A percentile compares a stretch with the other conserved stretches of the same genome.
Conservation (phyloP, 2,113 vertebrate genomes). For the Manacus vitellinus region DNA sequence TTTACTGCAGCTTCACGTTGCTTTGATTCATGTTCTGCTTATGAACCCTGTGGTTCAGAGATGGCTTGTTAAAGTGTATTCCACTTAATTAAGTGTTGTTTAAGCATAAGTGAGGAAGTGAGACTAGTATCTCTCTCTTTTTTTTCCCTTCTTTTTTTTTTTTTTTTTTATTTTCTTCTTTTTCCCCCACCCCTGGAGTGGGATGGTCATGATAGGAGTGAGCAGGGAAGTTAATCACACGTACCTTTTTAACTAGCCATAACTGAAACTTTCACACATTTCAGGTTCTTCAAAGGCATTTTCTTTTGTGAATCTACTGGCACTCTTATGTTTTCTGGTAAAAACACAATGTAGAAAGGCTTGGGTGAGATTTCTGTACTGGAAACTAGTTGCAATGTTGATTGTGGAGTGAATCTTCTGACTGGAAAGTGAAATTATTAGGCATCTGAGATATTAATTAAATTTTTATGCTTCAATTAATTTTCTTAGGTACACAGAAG, state of each 20-base stretch:
- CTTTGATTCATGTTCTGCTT: not conserved
- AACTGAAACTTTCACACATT: not conserved
- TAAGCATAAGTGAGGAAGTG: not conserved
- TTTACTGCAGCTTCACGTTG: not conserved
- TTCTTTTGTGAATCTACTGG: not conserved
- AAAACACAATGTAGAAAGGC: not conserved
- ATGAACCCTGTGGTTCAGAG: not conserved
- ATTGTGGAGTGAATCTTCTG: not conserved
- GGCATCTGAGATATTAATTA: not conserved
- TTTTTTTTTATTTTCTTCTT: too few relatives aligned
- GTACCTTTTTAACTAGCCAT: not conserved
- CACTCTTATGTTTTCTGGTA: not conserved
- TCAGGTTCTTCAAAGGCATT: not conserved
- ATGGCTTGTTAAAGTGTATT: not conserved
- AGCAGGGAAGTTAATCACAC: not conserved
- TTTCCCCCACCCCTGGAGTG: not conserved
- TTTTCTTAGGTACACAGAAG: not conserved
- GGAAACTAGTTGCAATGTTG: not conserved
- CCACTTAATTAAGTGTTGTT: not conserved
- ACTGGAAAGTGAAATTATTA: not conserved
- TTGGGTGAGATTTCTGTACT: not conserved
- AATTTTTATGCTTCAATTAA: not conserved
- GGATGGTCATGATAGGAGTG: fast-evolving
- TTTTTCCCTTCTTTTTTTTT: too few relatives aligned
- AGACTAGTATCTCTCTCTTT: not conserved